Conservation (phyloP, 2,888 invertebrate species). For the Leucophenga maculata region DNA sequence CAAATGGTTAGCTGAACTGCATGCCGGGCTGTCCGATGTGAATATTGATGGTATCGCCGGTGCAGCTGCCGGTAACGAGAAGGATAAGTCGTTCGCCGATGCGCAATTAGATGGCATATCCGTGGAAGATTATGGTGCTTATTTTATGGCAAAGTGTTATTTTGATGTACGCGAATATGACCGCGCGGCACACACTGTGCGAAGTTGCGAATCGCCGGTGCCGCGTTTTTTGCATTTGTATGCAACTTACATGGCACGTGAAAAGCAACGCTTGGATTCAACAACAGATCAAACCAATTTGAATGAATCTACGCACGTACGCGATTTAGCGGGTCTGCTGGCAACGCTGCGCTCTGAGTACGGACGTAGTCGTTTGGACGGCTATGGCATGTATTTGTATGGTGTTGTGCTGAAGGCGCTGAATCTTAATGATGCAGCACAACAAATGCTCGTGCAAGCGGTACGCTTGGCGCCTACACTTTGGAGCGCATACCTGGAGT, state of each 20-base stretch:
- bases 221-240: slow-evolving; percentile 89
- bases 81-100: slow-evolving; percentile 47
- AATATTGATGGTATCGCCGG: slow-evolving; percentile 64
- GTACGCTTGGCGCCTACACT: slow-evolving; percentile 86
- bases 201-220: slow-evolving; percentile 80
- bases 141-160: slow-evolving; percentile 87
- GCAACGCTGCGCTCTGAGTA: slow-evolving; percentile 76
- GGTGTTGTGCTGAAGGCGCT: slow-evolving; percentile 92
- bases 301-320: slow-evolving; percentile 68
- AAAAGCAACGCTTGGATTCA: slow-evolving; percentile 91
- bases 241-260: slow-evolving; percentile 88
- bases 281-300: slow-evolving; percentile 77
- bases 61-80: slow-evolving; percentile 29
- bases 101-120: slow-evolving; percentile 68
- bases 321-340: slow-evolving; percentile 75
- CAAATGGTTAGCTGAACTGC: slow-evolving; percentile 92
- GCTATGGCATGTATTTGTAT: slow-evolving; percentile 89
- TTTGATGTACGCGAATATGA: slow-evolving; percentile 94
- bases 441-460: slow-evolving; percentile 84
- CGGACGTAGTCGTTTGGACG: slow-evolving; percentile 81
- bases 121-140: slow-evolving; percentile 77
- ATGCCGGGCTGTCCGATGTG: slow-evolving; percentile 81
- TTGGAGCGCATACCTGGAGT: slow-evolving; percentile 96
- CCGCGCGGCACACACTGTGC: slow-evolving; percentile 84
- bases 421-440: slow-evolving; percentile 84